Conservation (phyloP, 2,797 vertebrate species). For the Scleropages formosus region DNA sequence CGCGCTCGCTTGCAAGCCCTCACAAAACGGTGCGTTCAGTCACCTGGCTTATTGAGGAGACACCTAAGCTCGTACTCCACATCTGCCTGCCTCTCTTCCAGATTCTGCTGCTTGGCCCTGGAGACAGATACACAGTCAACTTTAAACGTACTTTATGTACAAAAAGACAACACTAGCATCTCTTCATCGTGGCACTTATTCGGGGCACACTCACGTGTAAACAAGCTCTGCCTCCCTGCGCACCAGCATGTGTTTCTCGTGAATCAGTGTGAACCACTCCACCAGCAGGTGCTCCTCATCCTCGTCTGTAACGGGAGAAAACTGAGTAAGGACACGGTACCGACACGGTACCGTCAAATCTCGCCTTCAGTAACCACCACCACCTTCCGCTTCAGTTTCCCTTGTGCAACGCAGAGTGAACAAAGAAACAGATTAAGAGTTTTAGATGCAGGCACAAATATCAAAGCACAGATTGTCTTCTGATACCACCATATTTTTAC, state of each 20-base stretch:
- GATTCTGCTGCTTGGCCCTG: conserved; percentile 84
- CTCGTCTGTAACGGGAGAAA: conserved; percentile 64
- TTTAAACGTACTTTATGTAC: not conserved
- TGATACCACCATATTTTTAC: no score
- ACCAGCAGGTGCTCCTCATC: conserved; percentile 84
- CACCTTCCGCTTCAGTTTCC: not conserved
- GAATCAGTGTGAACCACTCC: conserved; percentile 86
- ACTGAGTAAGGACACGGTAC: not conserved
- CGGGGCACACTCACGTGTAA: conserved; percentile 74
- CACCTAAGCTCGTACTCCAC: conserved; percentile 86
- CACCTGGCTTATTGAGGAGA: conserved; percentile 89
- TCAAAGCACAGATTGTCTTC: no score
- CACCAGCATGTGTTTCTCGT: conserved; percentile 80
- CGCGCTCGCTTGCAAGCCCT: no score
- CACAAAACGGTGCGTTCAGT: conserved; percentile 9
- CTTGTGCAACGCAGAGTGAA: no score
- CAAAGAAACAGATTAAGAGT: no score
- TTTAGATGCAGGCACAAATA: no score
- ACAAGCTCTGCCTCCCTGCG: conserved; percentile 81
- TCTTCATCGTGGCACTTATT: not conserved
- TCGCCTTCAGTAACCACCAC: not conserved
- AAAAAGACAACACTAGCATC: not conserved
- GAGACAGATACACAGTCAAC: not conserved
- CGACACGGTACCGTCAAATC: not conserved
- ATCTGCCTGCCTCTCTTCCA: conserved; percentile 86